Evolutionary conservation across 2,797 vertebrate species (phyloP), one percentile per base, ranked within the genome.

Genomic region (Lagocephalus sceleratus): DNA sequence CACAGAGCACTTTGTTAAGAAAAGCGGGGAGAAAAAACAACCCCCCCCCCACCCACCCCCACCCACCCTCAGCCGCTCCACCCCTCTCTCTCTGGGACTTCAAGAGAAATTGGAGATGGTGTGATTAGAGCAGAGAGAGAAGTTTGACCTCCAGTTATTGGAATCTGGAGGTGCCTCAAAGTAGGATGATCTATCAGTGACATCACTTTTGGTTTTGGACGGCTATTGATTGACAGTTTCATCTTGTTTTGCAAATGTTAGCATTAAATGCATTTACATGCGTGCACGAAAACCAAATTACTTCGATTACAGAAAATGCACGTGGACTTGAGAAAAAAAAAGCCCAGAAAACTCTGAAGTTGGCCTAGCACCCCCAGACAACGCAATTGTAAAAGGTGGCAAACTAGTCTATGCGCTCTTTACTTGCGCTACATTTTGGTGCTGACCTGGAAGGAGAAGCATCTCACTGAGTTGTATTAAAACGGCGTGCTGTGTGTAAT

Each of bases 71-170:
- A 6, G 6, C 16, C 51, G 21, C 10, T 10, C 42, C 8, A 11
- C 8, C 42, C 19, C n/a, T 44, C 50, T 44, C 53, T 44, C 57
- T 47, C 38, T 68, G 29, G 46, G 63, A 75, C 68, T 64, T 50
- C 50, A 57, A 73, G 65, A 71, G 68, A 83, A 76, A 65, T 67
- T 68, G 76, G 71, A 73, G 78, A 82, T 84, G 59, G 50, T 76
- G 61, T 71, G 75, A 84, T 85, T 79, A 81, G 72, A 82, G 53
- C 47, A 56, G 72, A 79, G 63, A 71, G 45, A 71, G 73, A 78
- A 72, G 71, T 56, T 54, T 68, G 79, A 84, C 84, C 82, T 82
- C 78, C 59, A 71, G 44, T 43, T 40, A 20, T 50, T 61, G 47
- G 70, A 81, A 68, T 72, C 54, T 59, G 45, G 59, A 66, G 46